These are phyloP conservation scores for Margaritifera margaritifera DNA, from an alignment of 2,888 invertebrate species.

Conservation along the genomic window DNA sequence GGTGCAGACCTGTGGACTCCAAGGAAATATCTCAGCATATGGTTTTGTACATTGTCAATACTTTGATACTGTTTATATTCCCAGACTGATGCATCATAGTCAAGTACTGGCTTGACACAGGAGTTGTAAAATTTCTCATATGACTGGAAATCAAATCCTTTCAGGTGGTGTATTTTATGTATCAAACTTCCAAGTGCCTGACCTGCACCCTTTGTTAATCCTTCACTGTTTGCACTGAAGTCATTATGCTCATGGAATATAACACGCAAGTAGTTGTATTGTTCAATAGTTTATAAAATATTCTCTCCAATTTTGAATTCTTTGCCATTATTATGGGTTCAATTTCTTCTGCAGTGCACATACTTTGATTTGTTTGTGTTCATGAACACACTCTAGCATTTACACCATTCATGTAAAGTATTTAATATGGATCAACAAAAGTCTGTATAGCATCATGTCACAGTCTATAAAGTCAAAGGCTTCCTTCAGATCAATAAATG, in stretches of 20 bases:
- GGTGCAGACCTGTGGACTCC: slow-evolving; percentile 23
- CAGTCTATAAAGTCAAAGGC: slow-evolving; percentile 14
- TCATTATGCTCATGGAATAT: too few species aligned
- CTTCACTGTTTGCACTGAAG: too few species aligned
- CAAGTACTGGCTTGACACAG: slow-evolving; percentile 13
- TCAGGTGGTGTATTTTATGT: slow-evolving; percentile 9
- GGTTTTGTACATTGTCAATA: too few species aligned
- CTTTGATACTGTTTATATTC: slow-evolving; percentile 11
- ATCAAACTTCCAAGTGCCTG: too few species aligned
- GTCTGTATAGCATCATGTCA: slow-evolving; percentile 10
- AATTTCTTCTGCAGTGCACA: not conserved
- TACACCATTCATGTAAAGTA: too few species aligned
- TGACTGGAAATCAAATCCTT: slow-evolving; percentile 9
- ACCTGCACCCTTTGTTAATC: too few species aligned
- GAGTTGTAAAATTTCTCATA: slow-evolving; percentile 14
- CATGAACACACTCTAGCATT: too few species aligned
- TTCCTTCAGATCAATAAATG: too few species aligned
- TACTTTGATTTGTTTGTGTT: too few species aligned
- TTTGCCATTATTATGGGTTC: not conserved
- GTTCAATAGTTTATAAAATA: not conserved
- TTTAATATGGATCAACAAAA: slow-evolving; percentile 1
- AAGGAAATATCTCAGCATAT: slow-evolving; percentile 13
- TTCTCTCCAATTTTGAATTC: not conserved
- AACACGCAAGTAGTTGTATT: not conserved
- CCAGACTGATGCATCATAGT: slow-evolving; percentile 16